Conservation (phyloP, 1,140 invertebrate genomes). For the Nephila pilipes region DNA sequence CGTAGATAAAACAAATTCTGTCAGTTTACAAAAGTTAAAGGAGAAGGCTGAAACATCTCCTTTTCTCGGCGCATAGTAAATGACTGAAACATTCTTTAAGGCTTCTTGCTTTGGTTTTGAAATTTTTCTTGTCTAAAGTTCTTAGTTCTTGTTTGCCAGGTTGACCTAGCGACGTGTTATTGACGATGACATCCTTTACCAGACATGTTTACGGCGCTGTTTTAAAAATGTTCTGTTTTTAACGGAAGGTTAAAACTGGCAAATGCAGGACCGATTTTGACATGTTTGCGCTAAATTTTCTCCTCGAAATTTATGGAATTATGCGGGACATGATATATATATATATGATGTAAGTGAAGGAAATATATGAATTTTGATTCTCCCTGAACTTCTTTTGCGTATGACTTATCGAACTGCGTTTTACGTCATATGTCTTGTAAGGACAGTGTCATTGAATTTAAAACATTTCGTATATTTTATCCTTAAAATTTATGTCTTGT, state of each 20-base stretch:
- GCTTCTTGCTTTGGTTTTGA: background rate
- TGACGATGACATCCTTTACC: background rate
- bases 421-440: no score
- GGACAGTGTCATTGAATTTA: no score
- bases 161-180: background rate
- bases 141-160: background rate
- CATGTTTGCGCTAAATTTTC: background rate
- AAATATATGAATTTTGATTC: background rate
- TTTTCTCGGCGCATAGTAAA: background rate
- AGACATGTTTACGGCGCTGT: background rate
- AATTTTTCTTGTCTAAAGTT: background rate
- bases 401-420: no score
- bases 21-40: conserved; percentile 27
- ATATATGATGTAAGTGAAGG: background rate
- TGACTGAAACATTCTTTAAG: background rate
- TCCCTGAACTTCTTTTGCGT: background rate
- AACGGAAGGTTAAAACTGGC: background rate
- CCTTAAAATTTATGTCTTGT: no score
- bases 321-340: background rate
- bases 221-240: background rate
- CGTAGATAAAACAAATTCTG: conserved; percentile 14
- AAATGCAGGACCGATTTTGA: background rate
- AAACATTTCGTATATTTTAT: no score
- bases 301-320: background rate
- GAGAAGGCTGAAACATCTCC: background rate